Evolutionary conservation across 2,797 vertebrate genomes (phyloP), one percentile per base, ranked within the genome.

Genomic region (Oreochromis mossambicus): DNA sequence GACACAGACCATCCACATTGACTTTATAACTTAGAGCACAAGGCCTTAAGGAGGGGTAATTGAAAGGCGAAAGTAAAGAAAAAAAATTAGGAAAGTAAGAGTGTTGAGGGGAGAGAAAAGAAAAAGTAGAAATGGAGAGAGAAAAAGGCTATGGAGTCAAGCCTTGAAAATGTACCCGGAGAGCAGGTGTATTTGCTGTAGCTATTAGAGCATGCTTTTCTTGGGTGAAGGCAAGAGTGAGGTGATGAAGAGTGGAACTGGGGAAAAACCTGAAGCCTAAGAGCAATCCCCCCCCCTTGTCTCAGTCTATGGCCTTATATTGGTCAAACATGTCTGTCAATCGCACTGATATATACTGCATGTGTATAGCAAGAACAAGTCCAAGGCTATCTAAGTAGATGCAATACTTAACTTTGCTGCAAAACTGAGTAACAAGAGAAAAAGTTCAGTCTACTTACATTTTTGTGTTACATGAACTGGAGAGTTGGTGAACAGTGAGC

Each of bases 11-110:
- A 94, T 95, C 93, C 91, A 90, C 87, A 82, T 80, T 93, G 92
- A 94, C 93, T 94, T 93, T 94, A 95, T 94, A 92, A 94, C 94
- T 95, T 91, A 91, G 87, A 93, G 90, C 92, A 91, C 82, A 85
- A 66, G 87, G 80, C 93, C 89, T 90, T 92, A 94, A 94, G 94
- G 91, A 94, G 92, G 84, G 89, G 88, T 94, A 95, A 95, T 95
- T 94, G 95, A 96, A 96, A 94, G 91, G 91, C 61, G 88, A 87
- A 81, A 91, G 92, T 76, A 90, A 92, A 92, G 89, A 84, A 91
- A 93, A 92, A 89, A 92, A 93, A 94, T 93, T 87, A 93, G 90
- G 84, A 89, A 87, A 94, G 91, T 83, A 86, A 87, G 83, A 90
- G 83, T 89, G 88, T 88, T 77, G 51, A 68, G 83, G 81, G 32